Evolutionary conservation across 2,797 vertebrate species (phyloP), one percentile per base, ranked within the genome.

Genomic region (Linurgus olivaceus): DNA sequence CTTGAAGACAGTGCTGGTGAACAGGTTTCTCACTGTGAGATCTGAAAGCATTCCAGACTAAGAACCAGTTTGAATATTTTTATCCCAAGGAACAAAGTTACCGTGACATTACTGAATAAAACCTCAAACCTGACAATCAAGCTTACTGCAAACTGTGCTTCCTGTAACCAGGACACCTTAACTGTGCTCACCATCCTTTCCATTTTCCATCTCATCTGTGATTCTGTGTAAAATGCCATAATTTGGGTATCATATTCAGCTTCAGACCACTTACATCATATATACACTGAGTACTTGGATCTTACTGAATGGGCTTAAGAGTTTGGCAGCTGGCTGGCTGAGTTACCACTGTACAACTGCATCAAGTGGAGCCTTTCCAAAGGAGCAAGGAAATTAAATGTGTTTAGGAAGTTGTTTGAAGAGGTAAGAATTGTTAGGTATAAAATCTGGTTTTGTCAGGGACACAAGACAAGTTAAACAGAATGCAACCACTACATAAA

Each of bases 391-490:
- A 77, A 95, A 94, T 68, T 10, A 2, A 62, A 68, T 1, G 6
- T 12, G 10, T 78, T 86, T 55, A 81, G 85, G 57, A 90, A 92
- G 85, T 55, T 87, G 75, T 87, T 74, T 66, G 72, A 66, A 87
- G 21, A 80, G 29, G 42, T 67, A 87, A 57, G 74, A 93, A 94
- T 84, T 88, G 57, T 80, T 86, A 86, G 73, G 68, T 83, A 83
- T 51, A 78, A 87, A 86, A 83, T 28, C 17, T 80, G 81, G 47
- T n/a, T 96, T 62, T 87, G 65, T 75, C 37, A 90, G 33, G 47
- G 75, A 88, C 58, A 91, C 11, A 42, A 48, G 70, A 68, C 89
- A 93, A 82, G 94, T 89, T 86, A 58, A 89, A 70, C 21, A 90
- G 58, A 91, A 86, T 2, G 4, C 21, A 88, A 85, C 51, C 62